Conservation (phyloP, 2,888 invertebrate species). For the Ischnus inquisitorius region DNA sequence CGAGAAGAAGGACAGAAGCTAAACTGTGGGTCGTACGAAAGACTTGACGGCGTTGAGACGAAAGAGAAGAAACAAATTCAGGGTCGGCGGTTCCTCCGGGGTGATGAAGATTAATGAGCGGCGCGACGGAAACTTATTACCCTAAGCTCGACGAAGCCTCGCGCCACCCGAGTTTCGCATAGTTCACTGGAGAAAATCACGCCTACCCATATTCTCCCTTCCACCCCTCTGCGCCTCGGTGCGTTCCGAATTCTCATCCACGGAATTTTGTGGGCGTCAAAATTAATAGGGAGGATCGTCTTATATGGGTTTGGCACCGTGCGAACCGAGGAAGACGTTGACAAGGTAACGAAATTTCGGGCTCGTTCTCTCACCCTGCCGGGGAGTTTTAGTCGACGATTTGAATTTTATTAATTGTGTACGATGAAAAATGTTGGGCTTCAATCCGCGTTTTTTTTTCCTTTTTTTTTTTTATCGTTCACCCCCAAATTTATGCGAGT, state of each 20-base stretch:
- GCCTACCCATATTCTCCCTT: conserved; percentile 1
- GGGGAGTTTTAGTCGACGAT: conserved; percentile 37
- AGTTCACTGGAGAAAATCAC: conserved; percentile 3
- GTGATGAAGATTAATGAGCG: conserved; percentile 47
- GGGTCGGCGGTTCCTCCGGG: conserved; percentile 23
- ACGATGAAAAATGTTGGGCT: no score
- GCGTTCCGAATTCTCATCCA: neutral
- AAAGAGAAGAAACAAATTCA: conserved; percentile 33
- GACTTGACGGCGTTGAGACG: neutral
- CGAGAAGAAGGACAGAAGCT: conserved; percentile 17
- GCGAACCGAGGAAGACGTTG: neutral
- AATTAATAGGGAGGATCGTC: conserved; percentile 28
- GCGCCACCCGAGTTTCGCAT: neutral
- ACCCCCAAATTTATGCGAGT: no score
- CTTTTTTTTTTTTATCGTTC: neutral
- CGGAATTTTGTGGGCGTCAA: neutral
- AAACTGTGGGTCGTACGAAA: neutral
- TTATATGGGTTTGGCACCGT: neutral
- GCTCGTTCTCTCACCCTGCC: conserved; percentile 28
- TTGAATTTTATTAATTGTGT: conserved; percentile 61
- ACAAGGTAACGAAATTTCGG: conserved; percentile 28
- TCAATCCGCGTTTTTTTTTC: neutral
- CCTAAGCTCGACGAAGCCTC: conserved; percentile 7
- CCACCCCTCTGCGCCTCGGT: neutral
- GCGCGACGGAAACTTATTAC: conserved; percentile 16